phyloP scores from a whole-genome alignment of 2,888 invertebrate genomes.

The Xestia rhomboidea region DNA sequence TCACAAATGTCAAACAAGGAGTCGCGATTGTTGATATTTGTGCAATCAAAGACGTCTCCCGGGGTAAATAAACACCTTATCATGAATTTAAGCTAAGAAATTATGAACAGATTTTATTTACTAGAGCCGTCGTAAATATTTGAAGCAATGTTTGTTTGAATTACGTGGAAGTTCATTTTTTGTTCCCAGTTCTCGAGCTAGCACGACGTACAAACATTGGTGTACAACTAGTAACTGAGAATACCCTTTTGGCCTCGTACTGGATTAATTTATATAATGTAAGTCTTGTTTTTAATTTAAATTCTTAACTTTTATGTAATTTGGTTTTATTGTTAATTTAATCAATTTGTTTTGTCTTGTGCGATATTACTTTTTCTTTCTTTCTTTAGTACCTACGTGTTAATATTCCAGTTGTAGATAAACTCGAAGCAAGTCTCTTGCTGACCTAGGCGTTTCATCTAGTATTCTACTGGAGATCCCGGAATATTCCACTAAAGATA shows the following conservation, averaged over 20 bases:
- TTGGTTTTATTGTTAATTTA: too few species aligned
- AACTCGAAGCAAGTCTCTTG: neutral
- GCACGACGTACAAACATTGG: neutral
- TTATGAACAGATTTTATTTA: constrained; percentile 8
- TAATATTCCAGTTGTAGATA: neutral
- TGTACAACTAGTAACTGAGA: neutral
- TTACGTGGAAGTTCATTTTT: neutral
- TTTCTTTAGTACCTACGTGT: neutral
- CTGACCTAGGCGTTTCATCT: neutral
- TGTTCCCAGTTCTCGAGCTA: neutral
- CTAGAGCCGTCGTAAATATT: constrained; percentile 7
- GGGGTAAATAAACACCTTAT: constrained; percentile 20
- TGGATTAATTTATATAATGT: too few species aligned
- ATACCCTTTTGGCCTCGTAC: too few species aligned
- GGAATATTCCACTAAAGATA: neutral
- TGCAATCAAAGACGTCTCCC: constrained; percentile 30
- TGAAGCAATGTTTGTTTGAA: neutral
- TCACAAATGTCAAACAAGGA: constrained; percentile 21
- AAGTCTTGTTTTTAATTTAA: too few species aligned
- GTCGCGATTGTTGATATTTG: constrained; percentile 33
- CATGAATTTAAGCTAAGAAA: constrained; percentile 16
- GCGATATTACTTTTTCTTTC: too few species aligned
- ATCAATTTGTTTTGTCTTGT: too few species aligned
- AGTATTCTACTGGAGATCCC: neutral
- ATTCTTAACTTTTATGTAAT: too few species aligned